Evolutionary conservation across 92 coral and sea anemone species (phyloP), one percentile per base, ranked within the genome.

Genomic region (Muricea muricata): DNA sequence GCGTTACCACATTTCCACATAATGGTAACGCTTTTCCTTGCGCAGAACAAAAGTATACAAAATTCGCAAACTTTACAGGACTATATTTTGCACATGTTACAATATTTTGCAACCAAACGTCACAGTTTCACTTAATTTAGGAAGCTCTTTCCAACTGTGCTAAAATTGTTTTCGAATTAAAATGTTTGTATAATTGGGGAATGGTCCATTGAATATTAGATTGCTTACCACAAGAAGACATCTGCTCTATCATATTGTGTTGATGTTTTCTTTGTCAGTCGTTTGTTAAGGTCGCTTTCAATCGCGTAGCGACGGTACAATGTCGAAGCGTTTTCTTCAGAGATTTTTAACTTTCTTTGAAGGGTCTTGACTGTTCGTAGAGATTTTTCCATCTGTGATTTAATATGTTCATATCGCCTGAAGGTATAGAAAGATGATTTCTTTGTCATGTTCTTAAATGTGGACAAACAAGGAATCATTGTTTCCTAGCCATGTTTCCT

Each of bases 161-260:
- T n/a, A n/a, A n/a, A n/a, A n/a, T n/a, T n/a, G n/a, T n/a, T n/a
- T n/a, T n/a, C n/a, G n/a, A n/a, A n/a, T n/a, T n/a, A n/a, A n/a
- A n/a, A n/a, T n/a, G n/a, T n/a, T n/a, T n/a, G n/a, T n/a, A n/a
- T n/a, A n/a, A n/a, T n/a, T n/a, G n/a, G n/a, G n/a, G n/a, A n/a
- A n/a, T n/a, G n/a, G n/a, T n/a, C n/a, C n/a, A n/a, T n/a, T 83
- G 69, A 83, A 83, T 65, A 75, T 60, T 7, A 60, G 32, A 60
- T 23, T 11, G 33, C 30, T 63, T 63, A 63, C 70, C 70, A 63
- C 18, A 21, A 25, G 0, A 63, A 32, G 15, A 39, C 0, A 9
- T 63, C 70, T 4, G 28, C n/a, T 21, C 37, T 63, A 17, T 17
- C 12, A 32, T 15, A 18, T 28, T 63, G 55, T 57, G 23, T 33